Conservation (phyloP, 2,797 vertebrate genomes). For the Cyclura pinguis region DNA sequence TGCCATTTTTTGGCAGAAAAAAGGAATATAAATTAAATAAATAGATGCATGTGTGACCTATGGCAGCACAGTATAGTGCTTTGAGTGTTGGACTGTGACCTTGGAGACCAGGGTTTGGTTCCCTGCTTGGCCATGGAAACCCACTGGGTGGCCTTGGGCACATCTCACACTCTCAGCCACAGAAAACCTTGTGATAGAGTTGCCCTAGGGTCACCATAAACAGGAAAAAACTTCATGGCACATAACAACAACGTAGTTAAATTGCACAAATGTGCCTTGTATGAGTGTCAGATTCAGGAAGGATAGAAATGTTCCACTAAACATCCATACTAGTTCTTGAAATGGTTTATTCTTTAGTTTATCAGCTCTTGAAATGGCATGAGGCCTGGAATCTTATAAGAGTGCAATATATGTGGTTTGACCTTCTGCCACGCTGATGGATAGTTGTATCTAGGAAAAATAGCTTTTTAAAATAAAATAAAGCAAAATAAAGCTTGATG, state of each 20-base stretch:
- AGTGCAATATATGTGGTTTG: background rate
- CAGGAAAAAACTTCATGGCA: too few relatives aligned
- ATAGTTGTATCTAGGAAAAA: background rate
- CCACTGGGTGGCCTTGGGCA: too few relatives aligned
- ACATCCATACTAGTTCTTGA: background rate
- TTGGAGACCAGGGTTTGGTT: too few relatives aligned
- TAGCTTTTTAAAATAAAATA: background rate
- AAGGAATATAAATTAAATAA: background rate
- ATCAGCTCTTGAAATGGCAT: slow-evolving; percentile 9
- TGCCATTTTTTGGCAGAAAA: background rate
- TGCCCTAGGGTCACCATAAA: too few relatives aligned
- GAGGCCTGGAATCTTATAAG: background rate
- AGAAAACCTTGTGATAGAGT: too few relatives aligned
- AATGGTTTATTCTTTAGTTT: background rate
- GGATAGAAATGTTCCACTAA: background rate
- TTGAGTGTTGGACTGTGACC: too few relatives aligned
- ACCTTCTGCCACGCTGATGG: background rate
- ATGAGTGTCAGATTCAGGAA: too few relatives aligned
- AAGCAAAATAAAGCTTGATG: background rate
- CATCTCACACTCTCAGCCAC: too few relatives aligned
- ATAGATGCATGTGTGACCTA: background rate
- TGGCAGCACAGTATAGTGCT: too few relatives aligned
- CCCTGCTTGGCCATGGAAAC: too few relatives aligned
- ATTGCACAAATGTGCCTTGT: background rate
- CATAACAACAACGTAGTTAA: background rate